These are phyloP conservation scores for Megaceryle maxima DNA, from an alignment of 2,113 vertebrate species.

Conservation along the genomic window DNA sequence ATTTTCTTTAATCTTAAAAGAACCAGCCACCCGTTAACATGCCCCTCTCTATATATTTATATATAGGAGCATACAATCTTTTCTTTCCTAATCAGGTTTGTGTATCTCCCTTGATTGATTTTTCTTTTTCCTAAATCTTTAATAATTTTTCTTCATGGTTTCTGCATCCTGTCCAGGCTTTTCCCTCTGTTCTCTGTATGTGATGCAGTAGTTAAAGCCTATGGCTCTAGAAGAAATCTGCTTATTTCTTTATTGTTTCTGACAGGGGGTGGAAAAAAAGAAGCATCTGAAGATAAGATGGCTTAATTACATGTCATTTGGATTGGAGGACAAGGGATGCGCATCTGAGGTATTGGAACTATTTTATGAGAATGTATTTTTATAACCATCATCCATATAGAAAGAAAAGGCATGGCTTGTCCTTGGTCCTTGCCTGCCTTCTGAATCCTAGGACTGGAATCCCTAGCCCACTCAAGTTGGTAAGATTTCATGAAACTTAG, in stretches of 20 bases:
- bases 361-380: not conserved
- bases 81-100: constrained; percentile 66
- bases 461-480: not conserved
- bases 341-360: not conserved
- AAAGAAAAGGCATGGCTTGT: not conserved
- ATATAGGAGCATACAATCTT: constrained; percentile 34
- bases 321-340: not conserved
- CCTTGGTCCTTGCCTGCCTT: not conserved
- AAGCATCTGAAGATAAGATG: constrained; percentile 41
- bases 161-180: constrained; percentile 28
- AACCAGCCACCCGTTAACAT: constrained; percentile 49
- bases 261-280: not conserved
- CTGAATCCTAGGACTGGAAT: not conserved
- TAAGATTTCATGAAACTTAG: not conserved
- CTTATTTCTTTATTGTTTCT: constrained; percentile 44
- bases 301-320: constrained; percentile 1
- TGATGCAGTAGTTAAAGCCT: not conserved
- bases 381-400: not conserved
- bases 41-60: constrained; percentile 32
- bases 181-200: not conserved
- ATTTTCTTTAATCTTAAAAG: constrained; percentile 68
- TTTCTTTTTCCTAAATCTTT: constrained; percentile 48
- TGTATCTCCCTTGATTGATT: constrained; percentile 63
- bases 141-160: constrained; percentile 62
- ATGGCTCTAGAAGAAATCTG: not conserved